phyloP scores from a whole-genome alignment of 2,888 invertebrate species.

The Autographa pulchrina region DNA sequence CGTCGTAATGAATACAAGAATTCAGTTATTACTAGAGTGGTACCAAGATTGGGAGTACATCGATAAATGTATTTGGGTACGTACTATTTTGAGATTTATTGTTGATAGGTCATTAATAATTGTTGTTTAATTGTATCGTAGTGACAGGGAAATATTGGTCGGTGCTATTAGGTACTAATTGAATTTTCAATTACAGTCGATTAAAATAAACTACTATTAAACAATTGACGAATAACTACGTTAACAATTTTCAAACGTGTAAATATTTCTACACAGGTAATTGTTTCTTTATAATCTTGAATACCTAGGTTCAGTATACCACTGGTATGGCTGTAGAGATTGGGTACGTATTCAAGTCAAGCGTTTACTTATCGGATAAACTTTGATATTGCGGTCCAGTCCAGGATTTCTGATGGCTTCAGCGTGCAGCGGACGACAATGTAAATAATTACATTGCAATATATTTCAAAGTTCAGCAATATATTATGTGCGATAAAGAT shows the following conservation, averaged over 20 bases:
- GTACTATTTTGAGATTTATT: slow-evolving; percentile 47
- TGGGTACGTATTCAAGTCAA: neutral
- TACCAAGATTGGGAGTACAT: slow-evolving; percentile 82
- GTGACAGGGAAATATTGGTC: neutral
- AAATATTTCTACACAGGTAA: too few species aligned
- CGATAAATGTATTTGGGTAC: slow-evolving; percentile 82
- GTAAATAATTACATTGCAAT: slow-evolving; percentile 1
- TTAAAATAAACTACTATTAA: too few species aligned
- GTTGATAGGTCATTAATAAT: slow-evolving; percentile 8
- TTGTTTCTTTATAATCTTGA: too few species aligned
- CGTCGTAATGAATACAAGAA: slow-evolving; percentile 66
- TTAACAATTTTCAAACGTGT: too few species aligned
- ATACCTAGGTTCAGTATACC: neutral
- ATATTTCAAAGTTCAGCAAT: neutral
- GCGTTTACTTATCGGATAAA: slow-evolving; percentile 4
- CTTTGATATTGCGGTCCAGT: slow-evolving; percentile 4
- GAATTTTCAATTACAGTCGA: neutral
- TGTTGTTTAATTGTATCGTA: slow-evolving; percentile 7
- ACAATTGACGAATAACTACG: too few species aligned
- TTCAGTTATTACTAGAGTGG: slow-evolving; percentile 79
- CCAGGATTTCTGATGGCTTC: slow-evolving; percentile 3
- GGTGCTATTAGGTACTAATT: neutral
- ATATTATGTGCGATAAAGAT: neutral
- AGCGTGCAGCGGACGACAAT: neutral
- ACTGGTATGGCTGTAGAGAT: neutral